Conservation (phyloP, 2,888 invertebrate species). For the Ophraella communa region DNA sequence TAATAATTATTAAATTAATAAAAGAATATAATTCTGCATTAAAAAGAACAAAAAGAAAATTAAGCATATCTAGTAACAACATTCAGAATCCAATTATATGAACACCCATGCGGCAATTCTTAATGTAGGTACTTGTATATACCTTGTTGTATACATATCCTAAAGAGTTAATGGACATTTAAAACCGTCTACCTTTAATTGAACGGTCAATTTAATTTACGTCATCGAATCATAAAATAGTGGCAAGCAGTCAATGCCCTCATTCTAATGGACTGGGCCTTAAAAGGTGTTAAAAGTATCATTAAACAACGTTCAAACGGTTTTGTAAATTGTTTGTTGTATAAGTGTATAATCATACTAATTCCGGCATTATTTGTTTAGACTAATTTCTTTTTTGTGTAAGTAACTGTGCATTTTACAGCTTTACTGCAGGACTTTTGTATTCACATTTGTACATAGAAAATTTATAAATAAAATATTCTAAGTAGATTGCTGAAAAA, state of each 20-base stretch:
- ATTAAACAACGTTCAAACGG: background rate
- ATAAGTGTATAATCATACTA: background rate
- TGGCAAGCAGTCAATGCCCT: background rate
- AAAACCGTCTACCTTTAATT: background rate
- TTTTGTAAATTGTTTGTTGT: background rate
- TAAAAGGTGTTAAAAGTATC: background rate
- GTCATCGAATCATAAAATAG: background rate
- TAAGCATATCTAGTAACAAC: no score
- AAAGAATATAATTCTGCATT: no score
- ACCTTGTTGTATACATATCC: no score
- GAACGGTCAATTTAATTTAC: background rate
- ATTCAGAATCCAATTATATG: no score
- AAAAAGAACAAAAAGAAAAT: background rate
- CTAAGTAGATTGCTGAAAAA: no score
- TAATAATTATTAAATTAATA: no score
- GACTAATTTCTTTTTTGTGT: conserved; percentile 19
- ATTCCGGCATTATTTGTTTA: conserved; percentile 9
- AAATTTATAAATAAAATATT: no score
- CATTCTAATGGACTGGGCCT: background rate
- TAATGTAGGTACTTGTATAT: no score
- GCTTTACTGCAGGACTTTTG: background rate
- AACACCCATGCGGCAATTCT: no score
- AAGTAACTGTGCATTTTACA: background rate
- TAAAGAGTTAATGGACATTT: background rate
- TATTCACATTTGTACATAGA: background rate